These are phyloP conservation scores for Tuberolachnus salignus DNA, from an alignment of 2,888 invertebrate species.

Conservation along the genomic window DNA sequence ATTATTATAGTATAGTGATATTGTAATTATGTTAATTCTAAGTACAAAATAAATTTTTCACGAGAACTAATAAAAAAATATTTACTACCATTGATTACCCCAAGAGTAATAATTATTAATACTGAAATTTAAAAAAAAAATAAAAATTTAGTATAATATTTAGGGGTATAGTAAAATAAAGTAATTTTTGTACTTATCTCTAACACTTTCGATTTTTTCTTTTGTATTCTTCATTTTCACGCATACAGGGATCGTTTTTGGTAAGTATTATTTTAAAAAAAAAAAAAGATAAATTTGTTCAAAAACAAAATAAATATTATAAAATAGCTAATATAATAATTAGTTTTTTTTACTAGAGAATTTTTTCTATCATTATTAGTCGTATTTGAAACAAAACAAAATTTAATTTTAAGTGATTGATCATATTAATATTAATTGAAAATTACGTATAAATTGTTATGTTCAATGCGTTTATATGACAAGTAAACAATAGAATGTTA, in stretches of 20 bases:
- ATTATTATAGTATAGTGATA: background rate
- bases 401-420: no score
- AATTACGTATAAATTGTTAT: no score
- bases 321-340: background rate
- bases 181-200: background rate
- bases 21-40: background rate
- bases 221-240: constrained; percentile 42
- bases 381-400: background rate
- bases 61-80: background rate
- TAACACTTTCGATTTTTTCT: constrained; percentile 34
- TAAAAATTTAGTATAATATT: background rate
- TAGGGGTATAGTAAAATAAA: background rate
- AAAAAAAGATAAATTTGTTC: constrained; percentile 12
- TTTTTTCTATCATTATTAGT: background rate
- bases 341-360: background rate
- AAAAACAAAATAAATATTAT: background rate
- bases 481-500: no score
- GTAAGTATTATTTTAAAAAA: constrained; percentile 37
- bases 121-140: background rate
- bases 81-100: background rate
- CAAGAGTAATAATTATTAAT: background rate
- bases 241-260: constrained; percentile 53
- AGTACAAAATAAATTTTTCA: no score
- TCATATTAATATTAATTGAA: no score
- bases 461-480: no score